Percentiles rank a stretch among this genome's conserved stretches.
phyloP scores from a whole-genome alignment of 2,888 invertebrate genomes.

The Cephalotes varians region DNA sequence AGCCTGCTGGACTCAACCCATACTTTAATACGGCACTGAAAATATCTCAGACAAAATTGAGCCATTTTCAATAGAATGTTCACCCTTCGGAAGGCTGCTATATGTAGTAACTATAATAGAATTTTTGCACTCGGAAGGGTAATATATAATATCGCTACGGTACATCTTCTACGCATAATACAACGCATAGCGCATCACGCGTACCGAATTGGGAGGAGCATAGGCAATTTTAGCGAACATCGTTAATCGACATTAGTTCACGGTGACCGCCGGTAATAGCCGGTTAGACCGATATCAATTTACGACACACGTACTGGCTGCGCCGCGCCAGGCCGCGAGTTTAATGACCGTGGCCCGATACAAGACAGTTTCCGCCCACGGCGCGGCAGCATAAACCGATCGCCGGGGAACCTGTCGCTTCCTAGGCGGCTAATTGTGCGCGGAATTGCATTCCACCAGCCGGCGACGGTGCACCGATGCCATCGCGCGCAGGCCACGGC shows the following conservation, averaged over 20 bases:
- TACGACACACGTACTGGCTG: conserved; percentile 7
- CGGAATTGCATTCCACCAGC: conserved; percentile 53
- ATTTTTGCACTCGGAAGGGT: neutral
- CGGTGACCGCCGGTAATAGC: conserved; percentile 32
- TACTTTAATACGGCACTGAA: too few relatives aligned
- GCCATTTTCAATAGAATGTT: neutral
- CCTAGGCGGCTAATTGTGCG: conserved; percentile 53
- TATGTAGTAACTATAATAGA: too few relatives aligned
- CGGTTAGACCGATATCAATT: conserved; percentile 44
- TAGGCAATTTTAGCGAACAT: conserved; percentile 14
- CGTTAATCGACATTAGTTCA: conserved; percentile 41
- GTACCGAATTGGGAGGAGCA: neutral
- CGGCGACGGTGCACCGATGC: conserved; percentile 46
- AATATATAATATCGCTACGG: neutral
- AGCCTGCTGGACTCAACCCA: too few relatives aligned
- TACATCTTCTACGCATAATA: neutral
- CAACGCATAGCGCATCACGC: neutral
- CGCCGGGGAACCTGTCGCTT: conserved; percentile 47
- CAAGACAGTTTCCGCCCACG: conserved; percentile 53
- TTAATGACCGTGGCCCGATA: conserved; percentile 49
- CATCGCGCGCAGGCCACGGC: conserved; percentile 57
- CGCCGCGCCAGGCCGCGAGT: conserved; percentile 13
- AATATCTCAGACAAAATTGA: neutral
- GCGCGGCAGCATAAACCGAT: conserved; percentile 46
- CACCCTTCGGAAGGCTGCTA: neutral